These are phyloP conservation scores for Dendrocincla tyrannina DNA, from an alignment of 2,797 vertebrate genomes.

Conservation along the genomic window DNA sequence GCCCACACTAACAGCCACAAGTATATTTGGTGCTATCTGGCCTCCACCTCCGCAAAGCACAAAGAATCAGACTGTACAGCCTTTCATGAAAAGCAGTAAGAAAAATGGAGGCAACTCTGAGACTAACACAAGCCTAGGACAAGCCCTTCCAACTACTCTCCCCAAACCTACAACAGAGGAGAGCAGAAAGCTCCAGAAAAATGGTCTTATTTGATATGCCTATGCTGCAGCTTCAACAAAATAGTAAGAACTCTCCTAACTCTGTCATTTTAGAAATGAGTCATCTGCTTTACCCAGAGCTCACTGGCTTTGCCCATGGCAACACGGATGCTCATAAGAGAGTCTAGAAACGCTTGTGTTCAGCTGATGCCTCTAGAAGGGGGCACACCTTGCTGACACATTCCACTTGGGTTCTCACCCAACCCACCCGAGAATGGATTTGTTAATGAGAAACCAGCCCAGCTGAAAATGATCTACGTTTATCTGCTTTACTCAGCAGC, in stretches of 20 bases:
- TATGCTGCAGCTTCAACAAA: neutral
- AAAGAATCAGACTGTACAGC: neutral
- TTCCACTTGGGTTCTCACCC: neutral
- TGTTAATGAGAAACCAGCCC: neutral
- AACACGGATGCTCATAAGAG: neutral
- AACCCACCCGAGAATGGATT: neutral
- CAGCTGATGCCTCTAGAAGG: neutral
- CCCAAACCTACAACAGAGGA: neutral
- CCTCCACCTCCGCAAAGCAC: conserved; percentile 12
- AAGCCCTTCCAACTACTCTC: neutral
- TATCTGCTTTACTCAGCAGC: neutral
- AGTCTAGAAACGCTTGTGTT: neutral
- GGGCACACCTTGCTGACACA: neutral
- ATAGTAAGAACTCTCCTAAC: neutral
- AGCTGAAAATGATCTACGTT: neutral
- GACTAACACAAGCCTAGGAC: neutral
- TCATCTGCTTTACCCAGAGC: neutral
- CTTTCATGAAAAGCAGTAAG: neutral
- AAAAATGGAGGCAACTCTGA: neutral
- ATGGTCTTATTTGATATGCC: neutral
- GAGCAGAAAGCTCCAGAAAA: neutral
- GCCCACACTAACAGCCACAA: conserved; percentile 51
- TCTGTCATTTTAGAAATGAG: neutral
- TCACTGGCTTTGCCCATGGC: neutral
- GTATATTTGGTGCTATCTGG: neutral